Percentiles rank a stretch among this genome's conserved stretches.
Evolutionary conservation across 2,888 invertebrate species (phyloP).

Genomic region (Cepaea hortensis): DNA sequence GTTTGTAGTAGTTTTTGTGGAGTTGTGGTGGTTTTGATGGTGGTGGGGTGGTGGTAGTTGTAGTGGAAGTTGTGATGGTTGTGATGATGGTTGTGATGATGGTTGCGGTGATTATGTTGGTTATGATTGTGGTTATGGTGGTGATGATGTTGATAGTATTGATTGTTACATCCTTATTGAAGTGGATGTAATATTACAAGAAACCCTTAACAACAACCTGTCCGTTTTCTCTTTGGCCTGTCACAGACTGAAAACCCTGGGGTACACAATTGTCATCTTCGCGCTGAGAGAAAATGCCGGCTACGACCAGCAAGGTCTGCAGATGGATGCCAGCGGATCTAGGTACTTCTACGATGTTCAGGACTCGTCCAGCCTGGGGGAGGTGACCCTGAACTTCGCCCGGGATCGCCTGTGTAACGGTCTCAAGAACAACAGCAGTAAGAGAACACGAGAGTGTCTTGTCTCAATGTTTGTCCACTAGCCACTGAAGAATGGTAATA

Average conservation of each 20-base stretch:
- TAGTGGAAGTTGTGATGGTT: no score
- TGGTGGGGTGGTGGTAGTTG: no score
- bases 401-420: conserved; percentile 34
- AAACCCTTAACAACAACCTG: no score
- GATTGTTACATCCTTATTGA: no score
- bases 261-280: conserved; percentile 26
- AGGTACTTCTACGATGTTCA: conserved; percentile 7
- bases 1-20: no score
- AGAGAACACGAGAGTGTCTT: neutral
- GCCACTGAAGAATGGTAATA: no score
- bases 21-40: no score
- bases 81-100: no score
- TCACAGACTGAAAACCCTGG: conserved; percentile 14
- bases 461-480: neutral
- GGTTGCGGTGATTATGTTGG: no score
- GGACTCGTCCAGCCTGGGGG: neutral
- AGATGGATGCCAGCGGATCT: conserved; percentile 2
- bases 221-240: neutral
- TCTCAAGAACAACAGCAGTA: neutral
- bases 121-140: no score
- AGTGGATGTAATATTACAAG: no score
- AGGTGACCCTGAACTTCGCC: conserved; percentile 30
- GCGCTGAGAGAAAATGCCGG: neutral
- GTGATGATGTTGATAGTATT: no score
- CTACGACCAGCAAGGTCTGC: neutral